Base-by-base conservation (phyloP, 1,140 invertebrate genomes). In the Cataglyphis hispanica region DNA sequence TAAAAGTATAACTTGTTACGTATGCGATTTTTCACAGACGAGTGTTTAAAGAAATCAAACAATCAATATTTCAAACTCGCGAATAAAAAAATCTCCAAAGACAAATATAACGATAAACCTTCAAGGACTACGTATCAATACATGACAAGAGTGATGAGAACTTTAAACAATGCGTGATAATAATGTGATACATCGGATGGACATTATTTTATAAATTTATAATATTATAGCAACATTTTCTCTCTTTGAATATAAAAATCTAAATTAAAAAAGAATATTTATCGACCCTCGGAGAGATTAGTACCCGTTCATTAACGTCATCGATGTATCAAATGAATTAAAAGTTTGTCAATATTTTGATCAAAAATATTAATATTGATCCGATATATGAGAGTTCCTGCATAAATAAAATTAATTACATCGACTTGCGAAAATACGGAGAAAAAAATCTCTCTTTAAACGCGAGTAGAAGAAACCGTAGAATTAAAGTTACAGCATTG, bases 1-100 rank as follows among this genome's bases (percentile, higher is more conserved):
- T 87, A 88, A 91, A 92, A 91, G 90, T 89, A 83, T 60, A 89
- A 2, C 91, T 89, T 89, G 85, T 87, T 92, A 91, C 90, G 88
- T 90, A 90, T 90, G 43, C 34, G 86, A 56, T 90, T 87, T 70
- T 37, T 11, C 56, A 84, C 78, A 78, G 87, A 89, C 84, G 70
- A 86, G 43, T 84, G 19, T 75, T 58, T 13, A 16, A 37, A 75
- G 11, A 70, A 31, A 50, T 67, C 22, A 27, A 69, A 31, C 25
- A 50, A 80, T 80, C 64, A 22, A 81, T 81, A 70, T 60, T 58
- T 16, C 67, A 50, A 69, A 69, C 16, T 16, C 6, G 31, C 2
- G 11, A 40, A 60, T 31, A 43, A n/a, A 81, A 27, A 31, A 40
- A 7, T 66, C 16, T 50, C 16, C 46, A 19, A 40, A 34, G 34